phyloP scores from a whole-genome alignment of 2,888 invertebrate genomes.

The Amphipoea oculea region DNA sequence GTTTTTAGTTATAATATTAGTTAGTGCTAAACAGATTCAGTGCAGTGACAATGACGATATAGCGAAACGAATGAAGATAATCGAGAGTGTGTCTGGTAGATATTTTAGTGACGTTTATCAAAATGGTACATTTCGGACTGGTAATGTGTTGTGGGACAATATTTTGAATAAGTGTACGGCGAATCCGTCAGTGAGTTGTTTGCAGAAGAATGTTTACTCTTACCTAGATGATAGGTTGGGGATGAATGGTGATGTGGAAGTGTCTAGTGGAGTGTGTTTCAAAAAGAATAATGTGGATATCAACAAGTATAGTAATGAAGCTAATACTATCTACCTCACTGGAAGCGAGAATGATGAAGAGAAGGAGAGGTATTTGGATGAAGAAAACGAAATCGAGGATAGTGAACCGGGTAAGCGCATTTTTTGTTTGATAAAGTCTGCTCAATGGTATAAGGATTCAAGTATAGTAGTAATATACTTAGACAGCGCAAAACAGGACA shows the following conservation, averaged over 20 bases:
- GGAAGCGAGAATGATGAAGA: slow-evolving; percentile 84
- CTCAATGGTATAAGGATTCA: neutral
- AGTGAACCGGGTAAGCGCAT: slow-evolving; percentile 81
- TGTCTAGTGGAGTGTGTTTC: slow-evolving; percentile 92
- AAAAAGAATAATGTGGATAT: slow-evolving; percentile 92
- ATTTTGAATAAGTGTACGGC: slow-evolving; percentile 93
- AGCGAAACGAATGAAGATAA: slow-evolving; percentile 78
- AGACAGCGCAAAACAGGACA: neutral
- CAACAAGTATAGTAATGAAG: slow-evolving; percentile 89
- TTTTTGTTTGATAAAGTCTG: neutral
- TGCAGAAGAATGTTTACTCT: slow-evolving; percentile 94
- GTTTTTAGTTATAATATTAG: slow-evolving; percentile 76
- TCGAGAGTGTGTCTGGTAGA: slow-evolving; percentile 82
- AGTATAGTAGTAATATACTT: neutral
- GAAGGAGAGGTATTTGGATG: slow-evolving; percentile 74
- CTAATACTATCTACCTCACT: slow-evolving; percentile 87
- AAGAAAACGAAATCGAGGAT: slow-evolving; percentile 75
- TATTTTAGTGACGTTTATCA: slow-evolving; percentile 83
- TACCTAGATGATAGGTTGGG: slow-evolving; percentile 93
- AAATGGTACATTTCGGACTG: slow-evolving; percentile 89
- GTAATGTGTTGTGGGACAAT: slow-evolving; percentile 93
- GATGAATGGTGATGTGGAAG: slow-evolving; percentile 91
- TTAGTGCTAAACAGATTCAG: slow-evolving; percentile 73
- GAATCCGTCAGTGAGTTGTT: slow-evolving; percentile 93
- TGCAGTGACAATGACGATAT: slow-evolving; percentile 76